A percentile compares a stretch with the other conserved stretches of the same genome.
These are phyloP conservation scores for Notothenia coriiceps DNA, from an alignment of 2,113 vertebrate species.

Conservation along the genomic window DNA sequence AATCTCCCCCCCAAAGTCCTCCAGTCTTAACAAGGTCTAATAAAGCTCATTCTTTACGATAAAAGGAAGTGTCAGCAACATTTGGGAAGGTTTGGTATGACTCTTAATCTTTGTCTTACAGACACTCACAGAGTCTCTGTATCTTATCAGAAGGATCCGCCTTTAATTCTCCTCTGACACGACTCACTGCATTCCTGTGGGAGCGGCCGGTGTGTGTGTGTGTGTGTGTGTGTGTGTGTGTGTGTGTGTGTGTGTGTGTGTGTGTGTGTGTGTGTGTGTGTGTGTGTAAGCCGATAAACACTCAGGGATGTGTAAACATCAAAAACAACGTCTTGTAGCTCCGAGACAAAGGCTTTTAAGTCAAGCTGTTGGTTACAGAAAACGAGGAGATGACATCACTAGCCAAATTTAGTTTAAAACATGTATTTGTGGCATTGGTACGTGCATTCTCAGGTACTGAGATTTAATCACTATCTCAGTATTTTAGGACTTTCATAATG, in stretches of 20 bases:
- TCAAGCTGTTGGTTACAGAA: conserved; percentile 1
- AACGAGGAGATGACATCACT: conserved; percentile 2
- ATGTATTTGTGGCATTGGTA: neutral
- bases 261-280: neutral
- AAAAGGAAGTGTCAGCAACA: conserved; percentile 34
- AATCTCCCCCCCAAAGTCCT: conserved; percentile 1
- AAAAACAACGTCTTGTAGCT: neutral
- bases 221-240: neutral
- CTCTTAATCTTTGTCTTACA: conserved; percentile 20
- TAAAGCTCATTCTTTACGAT: conserved; percentile 46
- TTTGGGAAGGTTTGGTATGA: conserved; percentile 19
- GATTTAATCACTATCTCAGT: neutral
- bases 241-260: neutral
- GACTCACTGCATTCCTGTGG: conserved; percentile 38
- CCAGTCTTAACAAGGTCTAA: conserved; percentile 28
- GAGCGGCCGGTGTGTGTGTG: conserved; percentile 1
- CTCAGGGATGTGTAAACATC: conserved; percentile 31
- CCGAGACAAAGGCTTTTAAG: conserved; percentile 8
- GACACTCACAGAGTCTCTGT: neutral
- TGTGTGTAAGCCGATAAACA: conserved; percentile 20
- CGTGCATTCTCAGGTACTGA: neutral
- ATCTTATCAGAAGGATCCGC: conserved; percentile 36
- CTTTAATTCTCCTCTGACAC: conserved; percentile 37
- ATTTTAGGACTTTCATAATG: neutral
- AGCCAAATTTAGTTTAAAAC: neutral